phyloP scores from a whole-genome alignment of 1,140 invertebrate species.

The Daktulosphaira vitifoliae region DNA sequence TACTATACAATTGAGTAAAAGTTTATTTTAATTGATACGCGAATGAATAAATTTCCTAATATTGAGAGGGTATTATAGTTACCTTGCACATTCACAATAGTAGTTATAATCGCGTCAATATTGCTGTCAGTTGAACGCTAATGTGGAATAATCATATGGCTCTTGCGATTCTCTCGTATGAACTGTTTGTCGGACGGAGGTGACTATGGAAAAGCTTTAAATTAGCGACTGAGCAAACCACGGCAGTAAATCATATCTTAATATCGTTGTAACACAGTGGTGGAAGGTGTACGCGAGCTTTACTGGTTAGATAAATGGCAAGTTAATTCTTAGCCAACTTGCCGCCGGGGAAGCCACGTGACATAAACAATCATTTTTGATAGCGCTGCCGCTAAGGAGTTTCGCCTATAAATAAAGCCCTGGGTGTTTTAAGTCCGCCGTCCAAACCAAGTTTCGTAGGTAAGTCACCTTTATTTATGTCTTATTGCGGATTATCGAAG shows the following conservation, averaged over 20 bases:
- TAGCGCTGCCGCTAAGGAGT: constrained; percentile 16
- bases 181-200: neutral
- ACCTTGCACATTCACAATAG: too few species aligned
- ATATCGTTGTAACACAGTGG: neutral
- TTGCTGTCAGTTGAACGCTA: too few species aligned
- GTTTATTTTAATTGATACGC: too few species aligned
- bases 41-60: too few species aligned
- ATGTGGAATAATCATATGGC: too few species aligned
- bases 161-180: too few species aligned
- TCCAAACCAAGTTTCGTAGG: constrained; percentile 27
- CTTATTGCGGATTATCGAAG: constrained; percentile 32
- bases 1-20: too few species aligned
- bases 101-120: too few species aligned
- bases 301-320: constrained; percentile 31
- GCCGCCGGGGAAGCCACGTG: constrained; percentile 14
- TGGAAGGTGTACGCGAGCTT: neutral
- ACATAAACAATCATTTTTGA: constrained; percentile 34
- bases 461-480: constrained; percentile 33
- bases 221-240: constrained; percentile 29
- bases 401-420: constrained; percentile 33
- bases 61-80: too few species aligned
- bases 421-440: constrained; percentile 27
- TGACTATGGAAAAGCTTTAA: constrained; percentile 16
- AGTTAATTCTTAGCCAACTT: constrained; percentile 32
- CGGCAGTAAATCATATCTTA: constrained; percentile 28